Conservation (phyloP, 2,113 vertebrate species). For the Donacobius atricapilla region DNA sequence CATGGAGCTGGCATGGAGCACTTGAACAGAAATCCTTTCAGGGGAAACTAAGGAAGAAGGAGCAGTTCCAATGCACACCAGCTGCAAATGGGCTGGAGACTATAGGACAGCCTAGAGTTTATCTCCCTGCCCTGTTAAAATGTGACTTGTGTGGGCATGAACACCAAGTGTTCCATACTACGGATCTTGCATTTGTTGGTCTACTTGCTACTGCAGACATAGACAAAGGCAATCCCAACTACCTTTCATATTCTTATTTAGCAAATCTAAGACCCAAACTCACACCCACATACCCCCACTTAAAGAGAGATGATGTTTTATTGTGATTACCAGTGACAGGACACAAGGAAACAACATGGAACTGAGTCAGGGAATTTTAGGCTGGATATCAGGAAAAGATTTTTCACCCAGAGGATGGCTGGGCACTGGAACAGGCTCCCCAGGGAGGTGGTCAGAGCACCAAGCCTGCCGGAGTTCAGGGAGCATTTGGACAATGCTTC, state of each 20-base stretch:
- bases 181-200: neutral
- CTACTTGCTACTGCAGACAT: neutral
- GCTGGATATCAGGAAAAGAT: neutral
- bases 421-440: neutral
- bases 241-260: neutral
- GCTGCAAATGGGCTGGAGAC: neutral
- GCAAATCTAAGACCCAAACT: neutral
- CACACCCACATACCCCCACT: neutral
- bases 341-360: neutral
- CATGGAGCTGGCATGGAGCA: neutral
- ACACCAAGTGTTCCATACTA: neutral
- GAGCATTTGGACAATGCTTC: neutral
- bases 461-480: neutral
- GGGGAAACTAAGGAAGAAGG: neutral
- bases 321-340: neutral
- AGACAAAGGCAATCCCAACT: neutral
- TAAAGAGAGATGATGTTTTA: neutral
- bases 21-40: neutral
- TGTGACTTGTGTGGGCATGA: neutral
- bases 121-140: neutral
- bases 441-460: neutral
- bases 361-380: neutral
- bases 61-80: fast-evolving
- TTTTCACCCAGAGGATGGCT: neutral
- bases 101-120: neutral